phyloP scores from a whole-genome alignment of 2,888 invertebrate genomes.

The Troilus luridus region DNA sequence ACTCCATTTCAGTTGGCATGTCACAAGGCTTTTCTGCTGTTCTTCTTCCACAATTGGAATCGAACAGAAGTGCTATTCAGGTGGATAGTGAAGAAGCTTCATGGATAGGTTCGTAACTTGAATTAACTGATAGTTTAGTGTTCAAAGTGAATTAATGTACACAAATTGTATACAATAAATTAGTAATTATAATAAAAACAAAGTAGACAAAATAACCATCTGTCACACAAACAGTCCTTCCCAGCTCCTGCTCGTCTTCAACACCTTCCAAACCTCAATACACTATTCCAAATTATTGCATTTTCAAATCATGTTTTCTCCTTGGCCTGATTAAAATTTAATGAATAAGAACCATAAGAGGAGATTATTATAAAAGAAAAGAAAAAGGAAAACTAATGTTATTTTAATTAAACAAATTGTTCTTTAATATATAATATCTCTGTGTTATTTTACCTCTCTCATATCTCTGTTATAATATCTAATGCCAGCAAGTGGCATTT shows the following conservation, averaged over 20 bases:
- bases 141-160: too few species aligned
- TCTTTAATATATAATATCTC: too few species aligned
- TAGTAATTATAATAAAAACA: too few species aligned
- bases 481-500: too few species aligned
- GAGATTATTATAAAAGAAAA: neutral
- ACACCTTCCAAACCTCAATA: neutral
- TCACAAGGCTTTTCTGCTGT: constrained; percentile 84
- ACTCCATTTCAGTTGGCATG: constrained; percentile 82
- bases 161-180: too few species aligned
- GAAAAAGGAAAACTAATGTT: neutral
- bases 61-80: constrained; percentile 63
- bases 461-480: too few species aligned
- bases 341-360: neutral
- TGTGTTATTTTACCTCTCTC: too few species aligned
- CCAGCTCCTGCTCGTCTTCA: neutral
- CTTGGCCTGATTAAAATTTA: neutral
- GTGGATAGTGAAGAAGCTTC: constrained; percentile 78
- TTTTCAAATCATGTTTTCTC: neutral
- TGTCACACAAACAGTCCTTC: neutral
- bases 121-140: neutral
- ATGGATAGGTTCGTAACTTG: constrained; percentile 76
- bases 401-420: too few species aligned
- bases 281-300: neutral
- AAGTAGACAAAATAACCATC: too few species aligned
- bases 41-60: constrained; percentile 78